Percentiles rank a stretch among this genome's conserved stretches.
These are phyloP conservation scores for Leptestheria dahalacensis DNA, from an alignment of 1,140 invertebrate species.

Conservation along the genomic window DNA sequence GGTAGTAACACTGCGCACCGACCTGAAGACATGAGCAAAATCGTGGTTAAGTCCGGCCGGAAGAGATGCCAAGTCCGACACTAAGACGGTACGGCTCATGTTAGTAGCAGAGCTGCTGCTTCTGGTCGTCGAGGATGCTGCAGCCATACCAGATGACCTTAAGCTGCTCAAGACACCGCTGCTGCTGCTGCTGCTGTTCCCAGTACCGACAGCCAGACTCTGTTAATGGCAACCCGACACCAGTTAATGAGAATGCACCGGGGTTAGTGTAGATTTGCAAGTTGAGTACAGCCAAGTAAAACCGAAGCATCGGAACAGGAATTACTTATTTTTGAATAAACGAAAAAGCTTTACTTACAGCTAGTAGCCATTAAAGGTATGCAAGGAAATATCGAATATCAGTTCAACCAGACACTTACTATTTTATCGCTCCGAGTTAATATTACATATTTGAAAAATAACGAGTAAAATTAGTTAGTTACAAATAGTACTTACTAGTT, in stretches of 20 bases:
- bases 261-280: background rate
- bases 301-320: too few species aligned
- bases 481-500: too few species aligned
- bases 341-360: too few species aligned
- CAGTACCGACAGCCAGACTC: background rate
- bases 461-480: too few species aligned
- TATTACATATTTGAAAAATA: too few species aligned
- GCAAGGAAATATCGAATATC: too few species aligned
- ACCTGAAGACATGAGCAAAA: conserved; percentile 11
- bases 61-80: conserved; percentile 5
- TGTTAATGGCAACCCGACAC: background rate
- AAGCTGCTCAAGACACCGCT: background rate
- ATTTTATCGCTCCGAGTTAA: too few species aligned
- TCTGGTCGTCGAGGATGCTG: background rate
- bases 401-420: too few species aligned
- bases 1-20: background rate
- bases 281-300: too few species aligned
- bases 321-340: too few species aligned
- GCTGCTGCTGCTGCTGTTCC: background rate
- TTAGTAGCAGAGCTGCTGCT: background rate
- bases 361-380: too few species aligned
- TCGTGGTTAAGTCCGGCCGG: conserved; percentile 7
- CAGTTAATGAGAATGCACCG: background rate
- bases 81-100: background rate
- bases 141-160: conserved; percentile 1